Base-by-base conservation (phyloP, 2,888 invertebrate genomes). In the Pandemis corylana region DNA sequence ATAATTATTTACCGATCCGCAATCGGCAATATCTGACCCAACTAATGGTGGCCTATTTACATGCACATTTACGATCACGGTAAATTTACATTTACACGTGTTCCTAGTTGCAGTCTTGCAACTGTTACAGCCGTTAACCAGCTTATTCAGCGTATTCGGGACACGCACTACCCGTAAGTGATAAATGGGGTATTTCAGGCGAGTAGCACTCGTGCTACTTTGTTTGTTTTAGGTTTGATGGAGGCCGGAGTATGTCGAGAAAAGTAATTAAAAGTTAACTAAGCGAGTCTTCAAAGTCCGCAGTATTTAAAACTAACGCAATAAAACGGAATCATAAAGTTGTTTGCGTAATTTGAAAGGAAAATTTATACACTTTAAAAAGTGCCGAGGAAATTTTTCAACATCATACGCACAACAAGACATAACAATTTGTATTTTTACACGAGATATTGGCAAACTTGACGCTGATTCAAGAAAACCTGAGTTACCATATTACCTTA, bases 301-400 rank as follows among this genome's bases (percentile, higher is more conserved):
- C 61, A 67, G 20, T 64, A 63, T 70, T 70, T 71, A 71, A 46
- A 71, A 61, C n/a, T 53, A 49, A 5, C 3, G 66, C 61, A 13
- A 41, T 36, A 20, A 64, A 64, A 74, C 41, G 12, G 20, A 13
- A 64, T 72, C 68, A 64, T 73, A 73, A 68, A 73, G n/a, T 44
- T 68, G 68, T 59, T 59, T 70, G 44, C 42, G 62, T 51, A 46
- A n/a, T 65, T 67, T 2, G 15, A 42, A 20, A 59, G 41, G 15
- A 51, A 64, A 63, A 63, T 20, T 5, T 41, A 56, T 28, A n/a
- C 49, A 66, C 28, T 51, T 1, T 36, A 15, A 44, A 15, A 15
- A 56, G 20, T 28, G 12, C 28, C 5, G 28, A 28, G 28, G 12
- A 59, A 59, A 59, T 4, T 28, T 28, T 28, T 59, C 28, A 28